Evolutionary conservation across 92 coral and sea anemone species (phyloP).

Genomic region (Epizoanthus fatuus): DNA sequence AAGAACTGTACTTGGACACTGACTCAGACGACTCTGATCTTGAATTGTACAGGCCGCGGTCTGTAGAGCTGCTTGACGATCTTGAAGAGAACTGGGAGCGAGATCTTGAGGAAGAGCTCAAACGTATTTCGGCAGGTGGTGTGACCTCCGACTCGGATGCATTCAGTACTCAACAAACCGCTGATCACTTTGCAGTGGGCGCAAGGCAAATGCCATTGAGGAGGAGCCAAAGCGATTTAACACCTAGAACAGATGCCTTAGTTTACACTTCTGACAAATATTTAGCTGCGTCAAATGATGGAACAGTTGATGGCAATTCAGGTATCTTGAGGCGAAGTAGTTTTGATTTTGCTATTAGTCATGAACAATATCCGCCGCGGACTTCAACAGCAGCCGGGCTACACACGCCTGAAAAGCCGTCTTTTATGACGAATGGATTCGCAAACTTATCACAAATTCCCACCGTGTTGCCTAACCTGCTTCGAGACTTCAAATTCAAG

Average conservation of each 20-base stretch:
- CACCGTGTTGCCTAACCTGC: constrained; percentile 65
- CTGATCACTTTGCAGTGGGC: neutral
- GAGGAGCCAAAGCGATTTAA: constrained; percentile 56
- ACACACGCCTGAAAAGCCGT: constrained; percentile 25
- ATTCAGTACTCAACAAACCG: neutral
- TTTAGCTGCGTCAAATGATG: neutral
- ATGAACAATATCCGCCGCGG: constrained; percentile 46
- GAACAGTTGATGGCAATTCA: neutral
- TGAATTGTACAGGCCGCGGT: constrained; percentile 72
- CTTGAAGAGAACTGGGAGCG: constrained; percentile 83
- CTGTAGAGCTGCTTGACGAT: constrained; percentile 69
- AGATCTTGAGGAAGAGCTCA: constrained; percentile 80
- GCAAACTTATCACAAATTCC: constrained; percentile 69
- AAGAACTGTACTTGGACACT: constrained; percentile 70
- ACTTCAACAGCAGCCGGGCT: constrained; percentile 67
- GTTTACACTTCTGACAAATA: neutral
- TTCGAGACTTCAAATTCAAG: constrained; percentile 54
- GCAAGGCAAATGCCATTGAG: neutral
- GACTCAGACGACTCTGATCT: constrained; percentile 83
- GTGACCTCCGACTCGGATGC: constrained; percentile 19
- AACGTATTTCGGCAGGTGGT: constrained; percentile 79
- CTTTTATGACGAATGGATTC: constrained; percentile 47
- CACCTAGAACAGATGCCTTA: neutral
- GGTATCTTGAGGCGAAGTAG: neutral
- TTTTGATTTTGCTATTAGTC: constrained; percentile 34